Conservation (phyloP, 2,888 invertebrate species). For the Listrodromus nycthemerus region DNA sequence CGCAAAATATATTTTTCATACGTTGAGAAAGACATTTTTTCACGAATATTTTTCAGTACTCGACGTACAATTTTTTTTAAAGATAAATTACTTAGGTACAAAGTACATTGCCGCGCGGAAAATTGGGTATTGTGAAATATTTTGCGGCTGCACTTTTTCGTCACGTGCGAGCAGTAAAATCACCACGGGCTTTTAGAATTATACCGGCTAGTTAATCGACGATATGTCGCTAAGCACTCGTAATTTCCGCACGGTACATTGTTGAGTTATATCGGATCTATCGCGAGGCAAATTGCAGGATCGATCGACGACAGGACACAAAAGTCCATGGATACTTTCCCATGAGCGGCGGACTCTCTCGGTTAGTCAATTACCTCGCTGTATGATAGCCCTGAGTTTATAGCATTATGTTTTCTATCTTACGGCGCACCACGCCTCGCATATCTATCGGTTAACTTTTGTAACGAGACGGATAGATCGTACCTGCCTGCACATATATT, state of each 20-base stretch:
- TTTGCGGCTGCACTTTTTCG: background rate
- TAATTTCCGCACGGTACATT: constrained; percentile 31
- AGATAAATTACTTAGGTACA: background rate
- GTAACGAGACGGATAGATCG: constrained; percentile 33
- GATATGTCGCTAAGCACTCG: constrained; percentile 23
- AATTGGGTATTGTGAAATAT: background rate
- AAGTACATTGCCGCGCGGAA: background rate
- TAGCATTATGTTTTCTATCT: constrained; percentile 18
- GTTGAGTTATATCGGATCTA: constrained; percentile 40
- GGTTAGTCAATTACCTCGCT: constrained; percentile 31
- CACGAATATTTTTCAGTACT: too few relatives aligned
- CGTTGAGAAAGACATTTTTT: too few relatives aligned
- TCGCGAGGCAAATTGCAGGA: constrained; percentile 41
- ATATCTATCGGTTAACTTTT: constrained; percentile 19
- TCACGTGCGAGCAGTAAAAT: background rate
- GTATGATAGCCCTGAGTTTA: constrained; percentile 7
- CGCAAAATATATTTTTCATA: too few relatives aligned
- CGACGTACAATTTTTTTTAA: background rate
- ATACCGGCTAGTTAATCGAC: constrained; percentile 20
- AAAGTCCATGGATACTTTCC: constrained; percentile 13
- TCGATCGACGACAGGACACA: constrained; percentile 29
- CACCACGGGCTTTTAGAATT: background rate
- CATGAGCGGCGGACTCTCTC: constrained; percentile 12
- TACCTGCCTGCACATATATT: constrained; percentile 3
- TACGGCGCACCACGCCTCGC: constrained; percentile 14